Evolutionary conservation across 2,113 vertebrate genomes (phyloP), one percentile per base, ranked within the genome.

Genomic region (Chlorodrepanis virens): DNA sequence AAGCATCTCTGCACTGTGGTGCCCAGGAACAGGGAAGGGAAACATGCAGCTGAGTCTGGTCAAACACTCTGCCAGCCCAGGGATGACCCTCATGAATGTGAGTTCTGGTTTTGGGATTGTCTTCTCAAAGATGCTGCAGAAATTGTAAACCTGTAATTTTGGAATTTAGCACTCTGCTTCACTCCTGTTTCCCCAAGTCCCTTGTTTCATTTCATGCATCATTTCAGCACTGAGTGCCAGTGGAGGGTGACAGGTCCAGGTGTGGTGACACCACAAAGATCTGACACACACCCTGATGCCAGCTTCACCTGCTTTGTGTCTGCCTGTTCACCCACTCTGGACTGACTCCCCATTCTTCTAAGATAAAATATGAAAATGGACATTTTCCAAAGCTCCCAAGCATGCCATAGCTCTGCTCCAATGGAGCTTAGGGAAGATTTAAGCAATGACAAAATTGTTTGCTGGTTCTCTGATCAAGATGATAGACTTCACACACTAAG

Each of bases 1-100:
- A 53, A 70, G 6, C 12, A 18, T 12, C 33, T 75, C 60, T 57
- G 28, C 4, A 0, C 20, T 19, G 4, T 0, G 0, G 21, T 28
- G 13, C 53, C 59, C 44, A 29, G 52, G 28, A 79, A 33, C 0
- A 0, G 44, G 52, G 39, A 4, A 70, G 7, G 25, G 49, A 95
- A 75, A 17, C 13, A 6, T 0, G 6, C 18, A 45, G 27, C 6
- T 23, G 20, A 54, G 33, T 45, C 37, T 20, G 35, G 24, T 37
- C 61, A 47, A 53, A 53, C 27, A 28, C 12, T 39, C 37, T 71
- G 25, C 12, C 57, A 71, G 23, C 28, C 23, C 21, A 31, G 35
- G 40, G 29, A 14, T 42, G 40, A 31, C 17, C 10, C 24, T 53
- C 3, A 8, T 27, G 12, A 39, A 14, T 14, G 12, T 7, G 24